Percentiles rank a stretch among this genome's conserved stretches.
These are phyloP conservation scores for Phytoseiulus persimilis DNA, from an alignment of 2,888 invertebrate genomes.

Conservation along the genomic window DNA sequence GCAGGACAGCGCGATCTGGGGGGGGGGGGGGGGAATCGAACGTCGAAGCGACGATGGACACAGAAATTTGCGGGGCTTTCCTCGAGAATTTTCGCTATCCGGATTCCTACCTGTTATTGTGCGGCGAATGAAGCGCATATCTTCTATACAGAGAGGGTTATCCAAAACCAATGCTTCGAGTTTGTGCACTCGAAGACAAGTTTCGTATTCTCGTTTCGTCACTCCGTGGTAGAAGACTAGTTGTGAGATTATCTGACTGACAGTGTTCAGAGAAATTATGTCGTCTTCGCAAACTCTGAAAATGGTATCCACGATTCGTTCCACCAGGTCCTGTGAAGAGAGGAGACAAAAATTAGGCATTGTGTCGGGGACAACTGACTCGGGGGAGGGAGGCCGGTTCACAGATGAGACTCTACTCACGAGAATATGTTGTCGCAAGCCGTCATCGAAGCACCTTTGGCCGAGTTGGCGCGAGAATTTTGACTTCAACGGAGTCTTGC, in stretches of 20 bases:
- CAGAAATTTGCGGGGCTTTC: no score
- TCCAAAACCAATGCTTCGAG: constrained; percentile 52
- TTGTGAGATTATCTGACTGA: constrained; percentile 47
- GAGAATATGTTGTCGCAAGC: background rate
- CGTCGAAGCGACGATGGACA: background rate
- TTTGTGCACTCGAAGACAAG: constrained; percentile 61
- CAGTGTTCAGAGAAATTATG: constrained; percentile 27
- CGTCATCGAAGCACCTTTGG: background rate
- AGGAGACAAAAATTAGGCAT: background rate
- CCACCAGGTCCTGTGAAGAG: background rate
- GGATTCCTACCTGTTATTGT: background rate
- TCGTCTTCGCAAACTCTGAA: constrained; percentile 36
- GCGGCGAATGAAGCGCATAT: background rate
- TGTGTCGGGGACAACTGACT: no score
- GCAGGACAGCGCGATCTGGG: constrained; percentile 61
- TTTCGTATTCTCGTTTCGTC: constrained; percentile 57
- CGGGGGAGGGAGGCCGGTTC: no score
- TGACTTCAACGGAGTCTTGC: background rate
- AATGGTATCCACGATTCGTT: constrained; percentile 23
- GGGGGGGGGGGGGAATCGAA: constrained; percentile 54
- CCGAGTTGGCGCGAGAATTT: background rate
- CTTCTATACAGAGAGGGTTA: background rate
- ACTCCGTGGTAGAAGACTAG: constrained; percentile 56
- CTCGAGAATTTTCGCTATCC: no score
- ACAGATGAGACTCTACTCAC: background rate